phyloP scores from a whole-genome alignment of 2,888 invertebrate genomes.

The Heliconius hortense region DNA sequence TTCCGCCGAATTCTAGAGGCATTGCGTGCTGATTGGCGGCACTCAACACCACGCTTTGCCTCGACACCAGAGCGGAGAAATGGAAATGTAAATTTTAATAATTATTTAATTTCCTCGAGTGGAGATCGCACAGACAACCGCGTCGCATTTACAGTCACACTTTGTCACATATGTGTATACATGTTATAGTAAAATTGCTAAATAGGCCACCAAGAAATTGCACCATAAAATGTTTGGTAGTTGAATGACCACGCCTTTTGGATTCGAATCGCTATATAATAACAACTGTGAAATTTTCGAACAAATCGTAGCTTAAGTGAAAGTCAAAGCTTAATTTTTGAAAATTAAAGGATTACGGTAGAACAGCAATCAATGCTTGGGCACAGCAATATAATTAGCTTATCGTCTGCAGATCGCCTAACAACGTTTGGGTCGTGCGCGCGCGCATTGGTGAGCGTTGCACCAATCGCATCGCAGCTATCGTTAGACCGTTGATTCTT shows the following conservation, averaged over 20 bases:
- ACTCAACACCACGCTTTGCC: too few species aligned
- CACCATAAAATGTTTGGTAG: constrained; percentile 53
- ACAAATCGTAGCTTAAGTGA: constrained; percentile 49
- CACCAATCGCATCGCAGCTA: constrained; percentile 70
- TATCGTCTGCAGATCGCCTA: constrained; percentile 72
- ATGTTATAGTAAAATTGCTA: too few species aligned
- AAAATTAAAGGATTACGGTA: constrained; percentile 66
- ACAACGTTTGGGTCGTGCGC: constrained; percentile 63
- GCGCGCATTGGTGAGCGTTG: constrained; percentile 73
- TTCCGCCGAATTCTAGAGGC: too few species aligned
- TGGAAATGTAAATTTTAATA: too few species aligned
- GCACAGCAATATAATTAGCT: constrained; percentile 71
- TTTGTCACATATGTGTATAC: too few species aligned
- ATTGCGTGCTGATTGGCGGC: too few species aligned
- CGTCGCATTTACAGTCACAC: too few species aligned
- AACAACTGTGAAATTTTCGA: constrained; percentile 54
- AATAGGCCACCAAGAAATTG: too few species aligned
- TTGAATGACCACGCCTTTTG: constrained; percentile 57
- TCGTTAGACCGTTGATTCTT: constrained; percentile 76
- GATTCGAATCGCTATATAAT: constrained; percentile 62
- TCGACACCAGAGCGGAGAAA: too few species aligned
- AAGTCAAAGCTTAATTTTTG: constrained; percentile 64
- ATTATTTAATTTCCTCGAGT: too few species aligned
- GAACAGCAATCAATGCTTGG: constrained; percentile 67
- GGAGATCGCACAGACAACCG: too few species aligned